A percentile compares a stretch with the other conserved stretches of the same genome.
Conservation (phyloP, 2,113 vertebrate genomes). For the Echinops telfairi region DNA sequence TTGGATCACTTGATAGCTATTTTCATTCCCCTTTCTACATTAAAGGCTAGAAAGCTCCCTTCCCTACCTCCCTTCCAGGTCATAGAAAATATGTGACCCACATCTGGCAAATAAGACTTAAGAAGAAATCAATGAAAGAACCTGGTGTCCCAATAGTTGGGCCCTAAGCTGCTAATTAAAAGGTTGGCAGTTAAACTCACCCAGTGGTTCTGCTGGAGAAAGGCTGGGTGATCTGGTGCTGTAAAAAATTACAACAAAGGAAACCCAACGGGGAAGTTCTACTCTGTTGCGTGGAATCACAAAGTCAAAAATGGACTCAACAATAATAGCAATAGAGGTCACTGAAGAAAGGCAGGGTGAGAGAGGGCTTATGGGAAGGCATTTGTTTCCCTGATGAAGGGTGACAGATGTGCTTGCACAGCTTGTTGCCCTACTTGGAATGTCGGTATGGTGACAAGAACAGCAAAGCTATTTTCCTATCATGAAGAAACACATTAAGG, state of each 20-base stretch:
- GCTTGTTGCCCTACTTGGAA: background rate
- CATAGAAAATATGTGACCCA: background rate
- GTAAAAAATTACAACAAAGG: background rate
- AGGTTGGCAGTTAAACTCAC: background rate
- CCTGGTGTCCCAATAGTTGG: background rate
- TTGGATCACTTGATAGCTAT: background rate
- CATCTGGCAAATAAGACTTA: background rate
- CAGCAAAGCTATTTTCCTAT: background rate
- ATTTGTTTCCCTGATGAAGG: constrained; percentile 30
- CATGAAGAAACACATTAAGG: constrained; percentile 17
- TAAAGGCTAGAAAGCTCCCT: background rate
- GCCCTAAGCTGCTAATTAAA: background rate
- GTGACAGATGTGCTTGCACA: background rate
- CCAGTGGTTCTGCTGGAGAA: background rate
- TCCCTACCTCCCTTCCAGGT: background rate
- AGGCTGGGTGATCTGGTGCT: background rate
- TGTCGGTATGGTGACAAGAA: background rate
- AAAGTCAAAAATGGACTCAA: background rate
- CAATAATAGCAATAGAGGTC: background rate
- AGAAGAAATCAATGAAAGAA: background rate
- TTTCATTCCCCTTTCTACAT: background rate
- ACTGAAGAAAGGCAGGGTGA: background rate
- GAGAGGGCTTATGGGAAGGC: background rate
- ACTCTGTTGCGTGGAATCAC: background rate
- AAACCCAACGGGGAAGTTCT: background rate